Evolutionary conservation across 2,888 invertebrate genomes (phyloP), one percentile per base, ranked within the genome.

Genomic region (Podotricha telesiphe): DNA sequence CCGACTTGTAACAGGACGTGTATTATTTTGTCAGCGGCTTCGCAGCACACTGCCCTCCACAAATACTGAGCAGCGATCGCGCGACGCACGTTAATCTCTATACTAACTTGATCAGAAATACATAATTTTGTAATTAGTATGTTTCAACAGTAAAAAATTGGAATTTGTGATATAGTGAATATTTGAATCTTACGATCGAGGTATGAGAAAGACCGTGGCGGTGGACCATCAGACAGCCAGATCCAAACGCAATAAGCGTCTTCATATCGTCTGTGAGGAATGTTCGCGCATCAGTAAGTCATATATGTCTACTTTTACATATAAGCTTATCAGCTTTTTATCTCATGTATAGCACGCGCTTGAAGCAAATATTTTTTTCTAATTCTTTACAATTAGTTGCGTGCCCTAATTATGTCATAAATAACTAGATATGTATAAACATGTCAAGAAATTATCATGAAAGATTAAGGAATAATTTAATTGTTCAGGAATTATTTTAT

Each of bases 11-110:
- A 79, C 86, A 86, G 88, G 88, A 88, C 86, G 86, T 81, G 55
- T 71, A 83, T 84, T 85, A 87, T 83, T 85, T 85, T 85, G 87
- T 86, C 82, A 83, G 80, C 80, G 79, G 78, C 80, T 74, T 72
- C 77, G 78, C 80, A 79, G 80, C 82, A 78, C 79, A 80, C 73
- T 79, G 78, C 76, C 78, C 79, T 76, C 77, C 79, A 78, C 73
- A 75, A 80, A 81, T 79, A 74, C 70, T 71, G 74, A 71, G 77
- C 74, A 75, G 74, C 76, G 74, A 76, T 67, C 70, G 75, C 77
- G 74, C 76, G 77, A 71, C 79, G 78, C 79, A 79, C 79, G 80
- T 67, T 70, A 68, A 62, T 58, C 55, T 65, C 53, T 65, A 69
- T 68, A 19, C 28, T 51, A 22, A 64, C 48, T 50, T 61, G 40